Conservation (phyloP, 1,140 invertebrate genomes). For the Drosophila kepulauana region DNA sequence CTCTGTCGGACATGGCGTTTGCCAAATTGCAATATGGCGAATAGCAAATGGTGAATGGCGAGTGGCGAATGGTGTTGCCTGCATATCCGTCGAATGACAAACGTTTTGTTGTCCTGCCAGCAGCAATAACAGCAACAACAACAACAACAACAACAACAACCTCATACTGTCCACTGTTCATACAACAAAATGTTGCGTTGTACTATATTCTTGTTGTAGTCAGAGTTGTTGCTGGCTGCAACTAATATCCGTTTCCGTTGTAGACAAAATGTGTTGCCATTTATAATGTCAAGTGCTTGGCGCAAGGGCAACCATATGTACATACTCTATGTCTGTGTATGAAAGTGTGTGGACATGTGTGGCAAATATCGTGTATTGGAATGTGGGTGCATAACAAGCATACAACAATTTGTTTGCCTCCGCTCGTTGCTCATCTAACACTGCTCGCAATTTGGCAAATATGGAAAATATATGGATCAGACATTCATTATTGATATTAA, state of each 20-base stretch:
- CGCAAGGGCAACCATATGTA: constrained; percentile 22
- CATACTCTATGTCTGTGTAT: background rate
- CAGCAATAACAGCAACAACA: constrained; percentile 35
- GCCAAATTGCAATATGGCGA: constrained; percentile 73
- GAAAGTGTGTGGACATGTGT: constrained; percentile 24
- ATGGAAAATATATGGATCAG: too few species aligned
- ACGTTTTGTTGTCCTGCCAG: constrained; percentile 66
- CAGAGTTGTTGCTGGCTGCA: constrained; percentile 58
- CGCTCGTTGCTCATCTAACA: constrained; percentile 18
- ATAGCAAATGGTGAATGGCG: constrained; percentile 29
- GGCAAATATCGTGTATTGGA: background rate
- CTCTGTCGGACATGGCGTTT: constrained; percentile 50
- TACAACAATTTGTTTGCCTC: constrained; percentile 57
- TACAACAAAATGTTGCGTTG: constrained; percentile 54
- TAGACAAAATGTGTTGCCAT: constrained; percentile 84
- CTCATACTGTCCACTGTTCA: constrained; percentile 30
- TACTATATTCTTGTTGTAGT: constrained; percentile 11
- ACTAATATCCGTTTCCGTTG: constrained; percentile 84
- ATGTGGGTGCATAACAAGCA: constrained; percentile 46
- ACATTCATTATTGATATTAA: too few species aligned
- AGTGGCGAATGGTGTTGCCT: constrained; percentile 50
- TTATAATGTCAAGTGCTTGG: constrained; percentile 77
- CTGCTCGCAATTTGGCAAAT: constrained; percentile 9
- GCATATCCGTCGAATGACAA: constrained; percentile 76
- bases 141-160: constrained; percentile 14